phyloP scores from a whole-genome alignment of 2,113 vertebrate genomes.

The Daubentonia madagascariensis region DNA sequence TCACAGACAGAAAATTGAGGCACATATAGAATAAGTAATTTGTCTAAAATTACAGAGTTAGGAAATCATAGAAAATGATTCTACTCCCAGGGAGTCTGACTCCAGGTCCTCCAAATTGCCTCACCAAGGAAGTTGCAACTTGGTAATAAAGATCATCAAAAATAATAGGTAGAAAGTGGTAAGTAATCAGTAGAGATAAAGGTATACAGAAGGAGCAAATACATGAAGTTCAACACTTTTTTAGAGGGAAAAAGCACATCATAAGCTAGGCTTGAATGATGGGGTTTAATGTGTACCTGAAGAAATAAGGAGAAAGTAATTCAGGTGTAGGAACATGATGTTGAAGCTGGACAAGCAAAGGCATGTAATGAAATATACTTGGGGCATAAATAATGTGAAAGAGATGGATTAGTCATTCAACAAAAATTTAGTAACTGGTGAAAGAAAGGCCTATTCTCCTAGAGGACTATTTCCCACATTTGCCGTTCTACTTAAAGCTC shows the following conservation, averaged over 20 bases:
- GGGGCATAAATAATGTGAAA: neutral
- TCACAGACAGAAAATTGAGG: neutral
- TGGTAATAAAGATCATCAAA: neutral
- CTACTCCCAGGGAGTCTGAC: neutral
- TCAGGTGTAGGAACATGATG: neutral
- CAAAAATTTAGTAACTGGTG: neutral
- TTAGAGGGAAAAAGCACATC: neutral
- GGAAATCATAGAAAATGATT: neutral
- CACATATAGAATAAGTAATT: neutral
- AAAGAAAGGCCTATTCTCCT: neutral
- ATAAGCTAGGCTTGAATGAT: neutral
- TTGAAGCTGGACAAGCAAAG: neutral
- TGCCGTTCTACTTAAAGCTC: neutral
- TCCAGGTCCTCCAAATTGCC: neutral
- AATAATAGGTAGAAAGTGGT: neutral
- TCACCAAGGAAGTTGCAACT: neutral
- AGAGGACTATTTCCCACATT: neutral
- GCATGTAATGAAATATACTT: neutral
- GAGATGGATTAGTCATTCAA: neutral
- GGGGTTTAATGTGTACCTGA: neutral
- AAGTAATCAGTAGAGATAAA: neutral
- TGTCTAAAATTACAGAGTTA: neutral
- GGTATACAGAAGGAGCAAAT: neutral
- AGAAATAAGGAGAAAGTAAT: neutral
- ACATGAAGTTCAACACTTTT: neutral